phyloP scores from a whole-genome alignment of 1,140 invertebrate species.

The Apis dorsata region DNA sequence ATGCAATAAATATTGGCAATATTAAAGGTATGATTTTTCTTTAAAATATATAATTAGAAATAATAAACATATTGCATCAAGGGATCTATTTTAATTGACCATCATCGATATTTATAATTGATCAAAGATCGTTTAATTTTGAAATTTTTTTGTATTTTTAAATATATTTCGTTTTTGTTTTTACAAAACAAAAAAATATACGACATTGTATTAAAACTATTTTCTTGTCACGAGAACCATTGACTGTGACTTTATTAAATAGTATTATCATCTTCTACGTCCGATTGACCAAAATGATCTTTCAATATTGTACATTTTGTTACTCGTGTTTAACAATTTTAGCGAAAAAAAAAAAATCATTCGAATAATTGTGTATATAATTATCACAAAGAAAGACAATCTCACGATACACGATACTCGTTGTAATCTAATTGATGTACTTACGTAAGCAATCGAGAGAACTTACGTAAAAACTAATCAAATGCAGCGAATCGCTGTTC shows the following conservation, averaged over 20 bases:
- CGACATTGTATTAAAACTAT: background rate
- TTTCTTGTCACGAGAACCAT: background rate
- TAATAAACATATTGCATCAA: background rate
- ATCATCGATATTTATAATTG: background rate
- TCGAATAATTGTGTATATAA: background rate
- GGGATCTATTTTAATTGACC: background rate
- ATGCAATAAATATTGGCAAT: background rate
- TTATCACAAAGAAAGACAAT: slow-evolving; percentile 15
- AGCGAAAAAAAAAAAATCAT: background rate
- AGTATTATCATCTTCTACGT: background rate
- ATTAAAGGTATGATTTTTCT: background rate
- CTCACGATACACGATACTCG: background rate
- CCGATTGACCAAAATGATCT: background rate
- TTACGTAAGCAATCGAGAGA: background rate
- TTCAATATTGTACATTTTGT: background rate
- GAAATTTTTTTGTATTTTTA: no score
- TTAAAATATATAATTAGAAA: background rate
- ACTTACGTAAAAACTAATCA: slow-evolving; percentile 9
- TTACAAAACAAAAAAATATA: no score
- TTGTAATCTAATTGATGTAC: slow-evolving; percentile 25
- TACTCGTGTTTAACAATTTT: background rate
- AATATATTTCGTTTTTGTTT: background rate
- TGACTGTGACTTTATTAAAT: background rate
- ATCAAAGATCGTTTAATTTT: background rate
- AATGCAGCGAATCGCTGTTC: background rate